phyloP scores from a whole-genome alignment of 2,888 invertebrate genomes.

The Minunthozetes semirufus region DNA sequence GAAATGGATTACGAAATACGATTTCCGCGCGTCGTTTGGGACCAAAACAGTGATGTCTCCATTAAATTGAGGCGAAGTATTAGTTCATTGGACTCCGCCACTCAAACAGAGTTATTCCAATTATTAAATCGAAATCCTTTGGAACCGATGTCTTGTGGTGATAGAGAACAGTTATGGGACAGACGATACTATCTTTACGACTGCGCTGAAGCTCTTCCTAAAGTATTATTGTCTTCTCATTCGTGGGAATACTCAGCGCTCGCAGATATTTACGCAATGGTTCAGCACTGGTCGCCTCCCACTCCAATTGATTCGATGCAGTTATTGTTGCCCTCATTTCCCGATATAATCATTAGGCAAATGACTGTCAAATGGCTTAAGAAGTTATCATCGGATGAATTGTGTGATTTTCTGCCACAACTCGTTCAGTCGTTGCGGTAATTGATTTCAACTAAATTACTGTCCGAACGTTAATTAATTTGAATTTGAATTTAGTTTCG shows the following conservation, averaged over 20 bases:
- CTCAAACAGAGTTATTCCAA: constrained; percentile 64
- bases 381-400: constrained; percentile 71
- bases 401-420: constrained; percentile 87
- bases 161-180: constrained; percentile 72
- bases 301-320: constrained; percentile 84
- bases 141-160: constrained; percentile 35
- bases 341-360: constrained; percentile 77
- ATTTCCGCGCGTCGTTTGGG: constrained; percentile 45
- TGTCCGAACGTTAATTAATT: background rate
- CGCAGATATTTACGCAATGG: constrained; percentile 73
- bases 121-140: constrained; percentile 69
- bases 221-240: constrained; percentile 71
- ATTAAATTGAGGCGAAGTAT: constrained; percentile 48
- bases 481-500: constrained; percentile 32
- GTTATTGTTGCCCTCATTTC: constrained; percentile 84
- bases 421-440: constrained; percentile 67
- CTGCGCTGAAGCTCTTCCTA: constrained; percentile 74
- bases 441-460: background rate
- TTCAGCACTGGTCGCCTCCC: constrained; percentile 56
- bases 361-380: constrained; percentile 76
- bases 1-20: constrained; percentile 61
- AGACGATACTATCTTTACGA: constrained; percentile 81
- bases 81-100: constrained; percentile 60
- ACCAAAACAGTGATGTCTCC: constrained; percentile 52
- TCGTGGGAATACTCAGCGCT: constrained; percentile 86